phyloP scores from a whole-genome alignment of 2,113 vertebrate genomes.

The Phyllostomus discolor region DNA sequence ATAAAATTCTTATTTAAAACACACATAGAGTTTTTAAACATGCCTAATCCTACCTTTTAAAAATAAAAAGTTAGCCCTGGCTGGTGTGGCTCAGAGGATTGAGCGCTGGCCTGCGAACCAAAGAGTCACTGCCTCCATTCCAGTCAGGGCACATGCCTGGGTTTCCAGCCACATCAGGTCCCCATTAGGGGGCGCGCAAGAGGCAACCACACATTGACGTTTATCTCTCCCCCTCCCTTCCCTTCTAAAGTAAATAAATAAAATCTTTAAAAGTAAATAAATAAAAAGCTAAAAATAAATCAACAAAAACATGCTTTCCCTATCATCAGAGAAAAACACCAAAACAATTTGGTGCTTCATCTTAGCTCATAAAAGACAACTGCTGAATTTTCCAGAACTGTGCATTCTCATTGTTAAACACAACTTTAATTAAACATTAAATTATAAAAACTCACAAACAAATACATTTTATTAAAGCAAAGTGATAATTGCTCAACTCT shows the following conservation, averaged over 20 bases:
- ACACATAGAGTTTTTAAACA: background rate
- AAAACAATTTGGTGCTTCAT: background rate
- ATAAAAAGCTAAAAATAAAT: background rate
- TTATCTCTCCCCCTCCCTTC: no score
- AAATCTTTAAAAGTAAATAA: no score
- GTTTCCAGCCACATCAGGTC: no score
- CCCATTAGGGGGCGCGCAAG: no score
- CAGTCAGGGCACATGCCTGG: no score
- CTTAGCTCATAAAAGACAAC: background rate
- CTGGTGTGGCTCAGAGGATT: no score
- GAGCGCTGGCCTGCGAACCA: no score
- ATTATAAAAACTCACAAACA: background rate
- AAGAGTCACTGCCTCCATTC: no score
- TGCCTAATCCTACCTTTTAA: background rate
- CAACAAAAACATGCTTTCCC: background rate
- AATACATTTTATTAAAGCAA: background rate
- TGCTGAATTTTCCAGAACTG: background rate
- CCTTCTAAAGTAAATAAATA: no score
- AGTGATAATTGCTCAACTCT: background rate
- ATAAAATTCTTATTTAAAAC: constrained; percentile 3
- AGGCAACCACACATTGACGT: no score
- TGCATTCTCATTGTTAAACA: background rate
- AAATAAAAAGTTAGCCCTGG: background rate
- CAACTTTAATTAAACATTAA: background rate
- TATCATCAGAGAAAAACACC: background rate